Evolutionary conservation across 2,797 vertebrate species (phyloP).

Genomic region (Triplophysa yarkandensis): DNA sequence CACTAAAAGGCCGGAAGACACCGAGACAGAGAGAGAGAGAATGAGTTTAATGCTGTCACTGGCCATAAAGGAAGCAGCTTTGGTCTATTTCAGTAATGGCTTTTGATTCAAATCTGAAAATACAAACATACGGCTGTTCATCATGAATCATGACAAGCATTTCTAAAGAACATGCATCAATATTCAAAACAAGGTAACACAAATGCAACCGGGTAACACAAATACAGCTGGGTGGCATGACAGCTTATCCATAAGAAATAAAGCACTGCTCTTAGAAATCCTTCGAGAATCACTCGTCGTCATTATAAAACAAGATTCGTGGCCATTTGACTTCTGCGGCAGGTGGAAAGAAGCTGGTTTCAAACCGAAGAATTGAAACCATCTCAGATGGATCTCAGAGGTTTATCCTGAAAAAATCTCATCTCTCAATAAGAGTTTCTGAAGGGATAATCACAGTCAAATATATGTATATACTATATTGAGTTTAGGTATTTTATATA

Average conservation of each 20-base stretch:
- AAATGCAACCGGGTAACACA: neutral
- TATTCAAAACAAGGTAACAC: neutral
- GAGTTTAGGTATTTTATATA: too few relatives aligned
- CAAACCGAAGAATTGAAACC: neutral
- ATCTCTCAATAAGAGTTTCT: too few relatives aligned
- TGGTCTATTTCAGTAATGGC: slow-evolving; percentile 49
- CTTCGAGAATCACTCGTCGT: neutral
- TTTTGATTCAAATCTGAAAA: slow-evolving; percentile 54
- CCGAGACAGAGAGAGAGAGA: slow-evolving; percentile 6
- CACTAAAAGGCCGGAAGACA: slow-evolving; percentile 17
- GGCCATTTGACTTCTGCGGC: neutral
- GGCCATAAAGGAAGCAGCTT: slow-evolving; percentile 37
- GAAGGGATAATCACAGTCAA: too few relatives aligned
- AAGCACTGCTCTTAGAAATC: neutral
- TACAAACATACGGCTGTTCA: slow-evolving; percentile 43
- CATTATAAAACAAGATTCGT: neutral
- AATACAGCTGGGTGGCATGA: slow-evolving; percentile 1
- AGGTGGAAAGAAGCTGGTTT: neutral
- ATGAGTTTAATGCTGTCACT: slow-evolving; percentile 47
- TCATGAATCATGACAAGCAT: slow-evolving; percentile 5
- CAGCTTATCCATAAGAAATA: slow-evolving; percentile 1
- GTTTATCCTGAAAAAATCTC: too few relatives aligned
- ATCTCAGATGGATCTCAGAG: too few relatives aligned
- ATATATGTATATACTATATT: too few relatives aligned
- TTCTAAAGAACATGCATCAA: slow-evolving; percentile 10